Percentiles rank a stretch among this genome's conserved stretches.
These are phyloP conservation scores for Australoheros scitulus DNA, from an alignment of 2,113 vertebrate genomes.

Conservation along the genomic window DNA sequence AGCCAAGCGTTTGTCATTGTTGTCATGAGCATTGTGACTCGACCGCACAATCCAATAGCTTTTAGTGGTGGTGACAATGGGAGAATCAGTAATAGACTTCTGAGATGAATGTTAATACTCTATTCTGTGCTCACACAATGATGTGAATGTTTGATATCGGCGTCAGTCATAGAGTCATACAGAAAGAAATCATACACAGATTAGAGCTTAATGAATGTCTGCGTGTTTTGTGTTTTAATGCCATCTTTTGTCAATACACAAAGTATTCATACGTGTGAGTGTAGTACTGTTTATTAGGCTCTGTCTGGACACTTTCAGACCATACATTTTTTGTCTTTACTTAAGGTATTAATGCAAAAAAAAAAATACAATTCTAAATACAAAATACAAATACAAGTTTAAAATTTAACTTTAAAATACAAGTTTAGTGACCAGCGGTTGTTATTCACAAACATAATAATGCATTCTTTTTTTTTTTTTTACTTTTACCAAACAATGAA, in stretches of 20 bases:
- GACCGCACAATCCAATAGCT: constrained; percentile 51
- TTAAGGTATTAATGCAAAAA: too few species aligned
- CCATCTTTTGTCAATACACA: neutral
- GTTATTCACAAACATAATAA: neutral
- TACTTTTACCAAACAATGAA: neutral
- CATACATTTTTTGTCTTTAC: neutral
- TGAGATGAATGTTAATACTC: constrained; percentile 42
- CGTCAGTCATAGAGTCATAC: constrained; percentile 25
- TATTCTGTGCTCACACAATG: constrained; percentile 33
- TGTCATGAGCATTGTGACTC: constrained; percentile 50
- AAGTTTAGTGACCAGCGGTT: neutral
- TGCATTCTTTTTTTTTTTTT: neutral
- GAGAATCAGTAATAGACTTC: constrained; percentile 44
- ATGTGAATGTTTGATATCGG: constrained; percentile 19
- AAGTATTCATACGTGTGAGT: neutral
- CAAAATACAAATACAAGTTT: too few species aligned
- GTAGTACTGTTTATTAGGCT: neutral
- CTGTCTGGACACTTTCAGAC: neutral
- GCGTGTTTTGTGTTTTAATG: constrained; percentile 5
- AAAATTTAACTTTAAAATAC: too few species aligned
- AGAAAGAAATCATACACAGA: constrained; percentile 26
- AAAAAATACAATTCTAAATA: too few species aligned
- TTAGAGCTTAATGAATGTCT: constrained; percentile 31
- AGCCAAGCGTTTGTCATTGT: constrained; percentile 60
- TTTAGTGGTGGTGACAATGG: constrained; percentile 49